A percentile compares a stretch with the other conserved stretches of the same genome.
Evolutionary conservation across 2,888 invertebrate genomes (phyloP).

Genomic region (Gortyna flavago): DNA sequence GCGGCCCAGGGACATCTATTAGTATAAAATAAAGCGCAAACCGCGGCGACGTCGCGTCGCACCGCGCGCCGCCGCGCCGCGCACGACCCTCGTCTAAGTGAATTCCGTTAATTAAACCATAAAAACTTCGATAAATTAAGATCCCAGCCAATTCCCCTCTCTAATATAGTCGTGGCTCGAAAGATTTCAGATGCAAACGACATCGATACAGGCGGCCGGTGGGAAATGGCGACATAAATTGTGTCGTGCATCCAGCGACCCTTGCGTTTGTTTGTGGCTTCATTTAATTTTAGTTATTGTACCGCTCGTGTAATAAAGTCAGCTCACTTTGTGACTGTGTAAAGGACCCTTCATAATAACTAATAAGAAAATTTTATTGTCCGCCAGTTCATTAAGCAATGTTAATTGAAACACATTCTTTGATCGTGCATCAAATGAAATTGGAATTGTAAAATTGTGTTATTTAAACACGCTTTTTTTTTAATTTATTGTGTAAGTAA

Average conservation of each 20-base stretch:
- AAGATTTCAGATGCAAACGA: constrained; percentile 90
- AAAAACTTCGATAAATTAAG: constrained; percentile 91
- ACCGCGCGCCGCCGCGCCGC: constrained; percentile 65
- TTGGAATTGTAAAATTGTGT: not conserved
- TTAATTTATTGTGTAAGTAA: not conserved
- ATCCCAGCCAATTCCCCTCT: constrained; percentile 89
- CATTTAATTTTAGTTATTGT: constrained; percentile 84
- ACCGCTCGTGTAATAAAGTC: constrained; percentile 68
- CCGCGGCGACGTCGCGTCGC: constrained; percentile 75
- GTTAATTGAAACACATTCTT: constrained; percentile 55
- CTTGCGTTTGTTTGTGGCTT: constrained; percentile 85
- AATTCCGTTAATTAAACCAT: constrained; percentile 91
- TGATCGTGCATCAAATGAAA: constrained; percentile 24
- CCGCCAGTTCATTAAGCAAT: constrained; percentile 47
- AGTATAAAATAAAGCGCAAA: constrained; percentile 85
- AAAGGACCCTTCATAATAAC: constrained; percentile 72
- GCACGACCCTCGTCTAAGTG: constrained; percentile 84
- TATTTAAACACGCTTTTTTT: constrained; percentile 15
- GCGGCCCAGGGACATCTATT: constrained; percentile 84
- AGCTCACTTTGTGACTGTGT: constrained; percentile 72
- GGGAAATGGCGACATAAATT: constrained; percentile 81
- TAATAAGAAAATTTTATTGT: constrained; percentile 67
- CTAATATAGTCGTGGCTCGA: constrained; percentile 86
- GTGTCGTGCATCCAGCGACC: constrained; percentile 74
- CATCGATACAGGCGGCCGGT: constrained; percentile 83